phyloP scores from a whole-genome alignment of 1,140 invertebrate species.

The Heliconius nattereri region DNA sequence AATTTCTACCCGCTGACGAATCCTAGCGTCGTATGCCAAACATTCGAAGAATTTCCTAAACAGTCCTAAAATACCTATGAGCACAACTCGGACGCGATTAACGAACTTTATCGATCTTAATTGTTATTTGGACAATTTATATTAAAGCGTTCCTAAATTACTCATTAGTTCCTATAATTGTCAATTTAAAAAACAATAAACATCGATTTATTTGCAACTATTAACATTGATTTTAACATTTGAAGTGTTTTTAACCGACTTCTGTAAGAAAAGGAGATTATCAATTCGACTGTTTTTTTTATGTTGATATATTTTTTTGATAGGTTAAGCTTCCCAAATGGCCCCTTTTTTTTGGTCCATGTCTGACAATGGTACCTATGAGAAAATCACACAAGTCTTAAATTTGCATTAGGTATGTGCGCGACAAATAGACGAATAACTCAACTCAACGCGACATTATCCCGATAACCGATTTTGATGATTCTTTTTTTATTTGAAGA shows the following conservation, averaged over 20 bases:
- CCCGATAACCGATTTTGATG: too few relatives aligned
- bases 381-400: too few relatives aligned
- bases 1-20: slow-evolving; percentile 10
- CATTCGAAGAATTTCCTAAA: slow-evolving; percentile 30
- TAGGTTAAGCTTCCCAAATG: too few relatives aligned
- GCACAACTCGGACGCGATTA: slow-evolving; percentile 22
- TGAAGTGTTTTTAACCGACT: background rate
- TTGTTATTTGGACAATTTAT: slow-evolving; percentile 29
- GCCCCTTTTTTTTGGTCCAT: too few relatives aligned
- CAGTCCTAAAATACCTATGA: slow-evolving; percentile 32
- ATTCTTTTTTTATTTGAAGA: too few relatives aligned
- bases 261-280: too few relatives aligned
- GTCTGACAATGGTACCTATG: too few relatives aligned
- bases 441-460: too few relatives aligned
- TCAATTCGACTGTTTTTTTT: too few relatives aligned
- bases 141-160: slow-evolving; percentile 4
- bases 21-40: slow-evolving; percentile 19
- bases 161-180: background rate
- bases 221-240: background rate
- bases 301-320: too few relatives aligned
- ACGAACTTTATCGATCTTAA: slow-evolving; percentile 27
- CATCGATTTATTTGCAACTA: background rate
- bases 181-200: background rate
- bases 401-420: too few relatives aligned
- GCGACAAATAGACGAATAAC: too few relatives aligned